Conservation (phyloP, 2,888 invertebrate species). For the Thelaira solivaga region DNA sequence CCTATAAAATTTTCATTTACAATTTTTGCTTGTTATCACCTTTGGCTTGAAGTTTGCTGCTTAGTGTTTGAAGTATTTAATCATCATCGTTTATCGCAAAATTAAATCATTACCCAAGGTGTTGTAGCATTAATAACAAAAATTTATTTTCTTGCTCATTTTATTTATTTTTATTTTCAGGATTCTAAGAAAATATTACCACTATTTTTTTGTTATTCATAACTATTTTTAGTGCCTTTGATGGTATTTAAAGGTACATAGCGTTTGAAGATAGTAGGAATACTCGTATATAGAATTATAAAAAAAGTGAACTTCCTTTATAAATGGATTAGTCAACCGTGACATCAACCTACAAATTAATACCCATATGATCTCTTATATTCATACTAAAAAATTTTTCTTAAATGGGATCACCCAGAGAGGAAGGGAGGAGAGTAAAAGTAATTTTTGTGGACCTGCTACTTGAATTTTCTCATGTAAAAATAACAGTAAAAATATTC, state of each 20-base stretch:
- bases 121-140: constrained; percentile 39
- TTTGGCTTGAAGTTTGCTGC: constrained; percentile 7
- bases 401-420: no score
- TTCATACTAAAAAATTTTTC: no score
- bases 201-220: constrained; percentile 26
- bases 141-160: constrained; percentile 1
- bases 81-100: constrained; percentile 58
- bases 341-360: no score
- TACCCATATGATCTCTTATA: no score
- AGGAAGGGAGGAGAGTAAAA: no score
- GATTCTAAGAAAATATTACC: constrained; percentile 14
- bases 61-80: constrained; percentile 41
- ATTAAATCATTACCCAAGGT: constrained; percentile 55
- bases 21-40: background rate
- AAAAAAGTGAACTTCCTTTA: no score
- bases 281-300: no score
- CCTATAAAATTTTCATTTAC: background rate
- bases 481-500: no score
- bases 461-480: no score
- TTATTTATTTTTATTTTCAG: background rate
- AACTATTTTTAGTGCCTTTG: background rate
- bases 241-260: background rate
- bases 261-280: no score
- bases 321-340: no score
- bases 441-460: no score